These are phyloP conservation scores for Camponotus vicinus DNA, from an alignment of 1,140 invertebrate genomes.

Conservation along the genomic window DNA sequence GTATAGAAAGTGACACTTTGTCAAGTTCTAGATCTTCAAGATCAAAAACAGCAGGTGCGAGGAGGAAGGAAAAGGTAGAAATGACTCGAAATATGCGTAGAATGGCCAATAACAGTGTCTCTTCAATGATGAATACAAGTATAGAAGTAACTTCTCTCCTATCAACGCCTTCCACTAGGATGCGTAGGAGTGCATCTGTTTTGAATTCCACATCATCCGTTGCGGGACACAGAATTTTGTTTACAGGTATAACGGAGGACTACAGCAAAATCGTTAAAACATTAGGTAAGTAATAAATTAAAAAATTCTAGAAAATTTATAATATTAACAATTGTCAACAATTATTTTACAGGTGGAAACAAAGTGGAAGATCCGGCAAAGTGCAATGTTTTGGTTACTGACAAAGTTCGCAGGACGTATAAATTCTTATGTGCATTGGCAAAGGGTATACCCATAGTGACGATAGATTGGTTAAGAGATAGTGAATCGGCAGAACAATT, in stretches of 20 bases:
- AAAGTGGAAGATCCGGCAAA: conserved; percentile 79
- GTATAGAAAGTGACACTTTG: background rate
- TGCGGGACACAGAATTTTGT: conserved; percentile 72
- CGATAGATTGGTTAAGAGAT: conserved; percentile 82
- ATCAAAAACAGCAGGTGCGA: background rate
- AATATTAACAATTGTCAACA: background rate
- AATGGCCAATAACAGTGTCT: background rate
- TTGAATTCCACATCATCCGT: background rate
- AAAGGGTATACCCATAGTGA: conserved; percentile 84
- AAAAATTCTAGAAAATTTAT: background rate
- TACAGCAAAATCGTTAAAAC: conserved; percentile 63
- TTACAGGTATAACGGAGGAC: conserved; percentile 75
- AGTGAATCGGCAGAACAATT: conserved; percentile 77
- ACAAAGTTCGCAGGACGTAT: conserved; percentile 85
- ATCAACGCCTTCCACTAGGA: conserved; percentile 31
- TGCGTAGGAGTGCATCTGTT: conserved; percentile 29
- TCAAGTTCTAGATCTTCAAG: background rate
- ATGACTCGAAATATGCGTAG: background rate
- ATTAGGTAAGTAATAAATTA: conserved; percentile 69
- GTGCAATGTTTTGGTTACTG: conserved; percentile 85
- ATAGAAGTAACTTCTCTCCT: background rate
- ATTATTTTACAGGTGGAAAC: conserved; percentile 78
- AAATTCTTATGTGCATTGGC: conserved; percentile 86
- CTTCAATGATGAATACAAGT: conserved; percentile 12
- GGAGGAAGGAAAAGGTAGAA: background rate